phyloP scores from a whole-genome alignment of 1,140 invertebrate species.

The Adelges cooleyi region DNA sequence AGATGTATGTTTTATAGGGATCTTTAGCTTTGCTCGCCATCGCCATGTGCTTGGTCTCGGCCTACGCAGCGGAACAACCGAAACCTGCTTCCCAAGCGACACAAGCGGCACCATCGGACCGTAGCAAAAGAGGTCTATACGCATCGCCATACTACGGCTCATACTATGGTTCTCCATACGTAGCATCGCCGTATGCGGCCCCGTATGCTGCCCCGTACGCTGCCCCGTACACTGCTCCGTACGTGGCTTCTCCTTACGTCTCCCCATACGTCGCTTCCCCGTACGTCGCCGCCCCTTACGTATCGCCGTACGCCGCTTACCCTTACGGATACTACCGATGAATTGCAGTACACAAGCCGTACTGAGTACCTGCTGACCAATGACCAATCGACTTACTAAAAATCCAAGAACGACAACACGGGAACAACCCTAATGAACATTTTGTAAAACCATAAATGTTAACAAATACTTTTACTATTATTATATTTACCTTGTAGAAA shows the following conservation, averaged over 20 bases:
- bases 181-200: not conserved
- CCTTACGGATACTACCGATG: constrained; percentile 14
- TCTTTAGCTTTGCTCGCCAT: too few species aligned
- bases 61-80: not conserved
- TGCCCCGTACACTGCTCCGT: not conserved
- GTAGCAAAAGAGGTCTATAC: constrained; percentile 3
- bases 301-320: constrained; percentile 10
- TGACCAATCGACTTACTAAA: too few species aligned
- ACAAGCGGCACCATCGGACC: not conserved
- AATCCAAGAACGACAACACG: too few species aligned
- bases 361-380: too few species aligned
- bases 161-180: not conserved
- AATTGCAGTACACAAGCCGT: too few species aligned
- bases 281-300: not conserved
- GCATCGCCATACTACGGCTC: not conserved
- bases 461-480: too few species aligned
- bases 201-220: not conserved
- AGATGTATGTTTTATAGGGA: too few species aligned
- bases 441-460: too few species aligned
- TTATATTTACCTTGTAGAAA: too few species aligned
- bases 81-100: not conserved
- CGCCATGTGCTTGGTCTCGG: not conserved
- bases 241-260: not conserved
- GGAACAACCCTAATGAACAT: too few species aligned
- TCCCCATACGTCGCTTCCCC: constrained; percentile 4